Evolutionary conservation across 2,797 vertebrate species (phyloP).

Genomic region (Rhynchotus rufescens): DNA sequence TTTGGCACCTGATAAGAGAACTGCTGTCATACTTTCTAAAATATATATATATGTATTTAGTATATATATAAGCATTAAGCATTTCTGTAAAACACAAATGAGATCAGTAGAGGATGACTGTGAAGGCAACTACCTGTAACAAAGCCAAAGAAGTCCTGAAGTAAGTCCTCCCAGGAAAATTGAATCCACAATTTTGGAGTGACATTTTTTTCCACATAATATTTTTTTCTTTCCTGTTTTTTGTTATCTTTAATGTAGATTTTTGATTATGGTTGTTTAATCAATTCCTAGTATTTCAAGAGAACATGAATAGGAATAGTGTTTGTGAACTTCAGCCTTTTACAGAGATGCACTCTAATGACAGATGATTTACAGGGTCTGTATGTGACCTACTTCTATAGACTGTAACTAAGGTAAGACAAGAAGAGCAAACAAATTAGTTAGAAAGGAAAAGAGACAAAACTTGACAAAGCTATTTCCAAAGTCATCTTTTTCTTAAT

Average conservation of each 20-base stretch:
- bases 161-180: background rate
- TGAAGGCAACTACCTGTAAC: background rate
- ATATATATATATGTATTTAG: no score
- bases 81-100: background rate
- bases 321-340: background rate
- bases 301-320: background rate
- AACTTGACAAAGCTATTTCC: background rate
- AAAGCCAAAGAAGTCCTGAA: background rate
- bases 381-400: background rate
- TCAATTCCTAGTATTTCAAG: background rate
- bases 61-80: background rate
- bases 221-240: background rate
- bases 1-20: background rate
- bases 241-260: fast-evolving
- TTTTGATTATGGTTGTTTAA: background rate
- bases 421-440: background rate
- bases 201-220: background rate
- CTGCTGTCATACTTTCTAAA: background rate
- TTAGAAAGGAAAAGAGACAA: background rate
- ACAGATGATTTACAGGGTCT: background rate
- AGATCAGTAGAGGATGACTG: background rate
- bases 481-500: background rate
- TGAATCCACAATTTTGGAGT: background rate
- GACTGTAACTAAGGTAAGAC: background rate
- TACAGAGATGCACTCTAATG: background rate